These are phyloP conservation scores for Pteria penguin DNA, from an alignment of 2,888 invertebrate genomes.

Conservation along the genomic window DNA sequence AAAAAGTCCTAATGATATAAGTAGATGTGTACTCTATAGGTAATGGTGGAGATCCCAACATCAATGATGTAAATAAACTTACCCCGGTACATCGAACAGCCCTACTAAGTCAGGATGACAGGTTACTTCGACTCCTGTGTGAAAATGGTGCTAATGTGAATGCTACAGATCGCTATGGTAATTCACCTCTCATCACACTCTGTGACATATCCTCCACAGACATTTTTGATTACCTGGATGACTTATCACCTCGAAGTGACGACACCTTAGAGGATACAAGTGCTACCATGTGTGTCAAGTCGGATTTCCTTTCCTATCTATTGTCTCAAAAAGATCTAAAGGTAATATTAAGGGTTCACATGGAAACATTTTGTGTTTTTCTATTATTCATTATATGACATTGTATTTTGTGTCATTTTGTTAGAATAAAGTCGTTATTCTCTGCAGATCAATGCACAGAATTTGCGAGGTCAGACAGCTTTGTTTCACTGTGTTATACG, in stretches of 20 bases:
- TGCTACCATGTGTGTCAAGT: conserved; percentile 58
- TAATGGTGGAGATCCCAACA: conserved; percentile 70
- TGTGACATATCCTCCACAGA: conserved; percentile 67
- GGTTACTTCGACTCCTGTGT: conserved; percentile 64
- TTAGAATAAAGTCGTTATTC: too few species aligned
- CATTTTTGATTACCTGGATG: conserved; percentile 62
- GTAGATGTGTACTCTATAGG: too few species aligned
- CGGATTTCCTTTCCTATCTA: conserved; percentile 63
- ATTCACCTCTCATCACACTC: conserved; percentile 69
- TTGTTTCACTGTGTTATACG: conserved; percentile 71
- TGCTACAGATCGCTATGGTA: conserved; percentile 61
- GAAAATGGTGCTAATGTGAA: conserved; percentile 71
- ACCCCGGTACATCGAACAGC: conserved; percentile 67
- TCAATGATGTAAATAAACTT: conserved; percentile 63
- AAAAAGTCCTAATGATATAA: too few species aligned
- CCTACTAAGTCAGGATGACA: conserved; percentile 62
- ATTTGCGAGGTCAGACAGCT: conserved; percentile 67
- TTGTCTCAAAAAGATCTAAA: conserved; percentile 59
- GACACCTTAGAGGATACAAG: conserved; percentile 62
- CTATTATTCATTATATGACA: too few species aligned
- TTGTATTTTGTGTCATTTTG: too few species aligned
- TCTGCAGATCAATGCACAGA: conserved; percentile 69
- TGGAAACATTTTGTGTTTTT: too few species aligned
- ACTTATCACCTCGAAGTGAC: conserved; percentile 65
- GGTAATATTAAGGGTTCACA: conserved; percentile 43